phyloP scores from a whole-genome alignment of 23 tunicate species.

The Styela clava region DNA sequence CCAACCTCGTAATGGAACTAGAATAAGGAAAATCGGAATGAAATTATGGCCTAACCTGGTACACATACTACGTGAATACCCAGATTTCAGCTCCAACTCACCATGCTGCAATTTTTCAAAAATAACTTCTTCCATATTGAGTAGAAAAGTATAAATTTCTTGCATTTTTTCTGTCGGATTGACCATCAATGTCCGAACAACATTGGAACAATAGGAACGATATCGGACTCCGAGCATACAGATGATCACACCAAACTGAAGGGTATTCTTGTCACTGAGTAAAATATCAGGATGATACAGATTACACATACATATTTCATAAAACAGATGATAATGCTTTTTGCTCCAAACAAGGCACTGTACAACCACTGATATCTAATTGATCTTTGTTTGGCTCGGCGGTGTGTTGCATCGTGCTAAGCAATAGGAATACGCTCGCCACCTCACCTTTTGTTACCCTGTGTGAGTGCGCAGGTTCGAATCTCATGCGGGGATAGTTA shows the following conservation, averaged over 20 bases:
- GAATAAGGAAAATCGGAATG: too few relatives aligned
- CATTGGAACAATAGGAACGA: constrained; percentile 91
- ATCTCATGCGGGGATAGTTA: too few relatives aligned
- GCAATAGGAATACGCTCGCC: too few relatives aligned
- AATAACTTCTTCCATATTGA: constrained; percentile 68
- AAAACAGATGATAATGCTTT: background rate
- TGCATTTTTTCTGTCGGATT: constrained; percentile 93
- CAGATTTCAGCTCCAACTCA: too few relatives aligned
- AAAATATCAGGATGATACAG: background rate
- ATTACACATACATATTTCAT: background rate
- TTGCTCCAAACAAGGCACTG: too few relatives aligned
- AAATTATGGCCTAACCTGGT: too few relatives aligned
- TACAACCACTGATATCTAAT: too few relatives aligned
- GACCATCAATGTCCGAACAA: constrained; percentile 90
- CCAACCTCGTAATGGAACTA: too few relatives aligned
- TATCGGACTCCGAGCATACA: constrained; percentile 92
- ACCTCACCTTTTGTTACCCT: too few relatives aligned
- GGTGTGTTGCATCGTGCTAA: too few relatives aligned
- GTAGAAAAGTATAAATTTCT: constrained; percentile 65
- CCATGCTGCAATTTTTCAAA: constrained; percentile 82
- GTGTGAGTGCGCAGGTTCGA: too few relatives aligned
- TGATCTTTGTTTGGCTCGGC: background rate
- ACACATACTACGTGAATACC: too few relatives aligned
- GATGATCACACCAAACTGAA: constrained; percentile 95
- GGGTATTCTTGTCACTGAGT: constrained; percentile 64